Evolutionary conservation across 2,797 vertebrate genomes (phyloP), one percentile per base, ranked within the genome.

Genomic region (Darevskia nairensis): DNA sequence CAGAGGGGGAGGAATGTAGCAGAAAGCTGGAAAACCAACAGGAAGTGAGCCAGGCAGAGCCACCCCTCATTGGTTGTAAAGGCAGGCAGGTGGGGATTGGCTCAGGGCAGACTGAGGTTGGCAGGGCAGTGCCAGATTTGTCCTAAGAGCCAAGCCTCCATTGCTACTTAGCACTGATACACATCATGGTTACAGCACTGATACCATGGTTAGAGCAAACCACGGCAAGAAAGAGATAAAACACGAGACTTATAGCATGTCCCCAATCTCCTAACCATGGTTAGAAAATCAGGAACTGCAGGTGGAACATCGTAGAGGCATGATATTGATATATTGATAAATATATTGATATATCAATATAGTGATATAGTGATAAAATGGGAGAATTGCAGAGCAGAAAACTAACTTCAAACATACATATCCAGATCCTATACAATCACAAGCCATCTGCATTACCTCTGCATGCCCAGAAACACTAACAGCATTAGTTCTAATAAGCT

Each of bases 371-470:
- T 72, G 32, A 29, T 15, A 68, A 15, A 55, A 82, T 3, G 35
- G 0, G 2, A 3, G 59, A 80, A 1, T 84, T 61, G 8, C 66
- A 76, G 0, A 29, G 35, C 72, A 66, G 0, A 68, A 78, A 2
- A 29, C 10, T 17, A 71, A 76, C 41, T 74, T 46, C n/a, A 27
- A 23, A 0, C 0, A 44, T 2, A 3, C 39, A 46, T 15, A 19
- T n/a, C 17, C 72, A 64, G 55, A 19, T 25, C 25, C 25, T 50
- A 4, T 74, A 19, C 2, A 27, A 2, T 74, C n/a, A 8, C 4
- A 75, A 17, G 23, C 50, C 83, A 75, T 13, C 3, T 8, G 11
- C 46, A 44, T 6, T 35, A 15, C 27, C 39, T 13, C 9, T 25
- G 7, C 6, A 19, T 44, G 35, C 17, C 35, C 39, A 85, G 59